Evolutionary conservation across 2,797 vertebrate species (phyloP).

Genomic region (Garrulus glandarius): DNA sequence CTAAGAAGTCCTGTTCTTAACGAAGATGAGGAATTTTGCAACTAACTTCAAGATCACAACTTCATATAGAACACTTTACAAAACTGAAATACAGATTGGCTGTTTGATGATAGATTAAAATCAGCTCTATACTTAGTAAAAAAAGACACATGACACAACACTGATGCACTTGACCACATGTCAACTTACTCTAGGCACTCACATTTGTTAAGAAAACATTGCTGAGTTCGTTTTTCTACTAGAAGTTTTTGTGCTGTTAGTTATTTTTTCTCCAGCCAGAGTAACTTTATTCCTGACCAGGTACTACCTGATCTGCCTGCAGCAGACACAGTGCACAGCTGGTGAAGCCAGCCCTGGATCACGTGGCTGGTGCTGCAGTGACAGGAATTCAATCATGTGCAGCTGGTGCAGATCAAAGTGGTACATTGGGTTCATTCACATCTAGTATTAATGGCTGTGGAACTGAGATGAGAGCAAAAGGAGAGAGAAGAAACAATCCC

Average conservation of each 20-base stretch:
- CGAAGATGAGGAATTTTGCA: background rate
- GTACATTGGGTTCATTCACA: background rate
- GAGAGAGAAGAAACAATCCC: background rate
- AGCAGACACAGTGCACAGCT: background rate
- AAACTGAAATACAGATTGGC: background rate
- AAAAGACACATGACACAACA: background rate
- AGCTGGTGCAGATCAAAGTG: background rate
- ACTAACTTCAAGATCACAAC: background rate
- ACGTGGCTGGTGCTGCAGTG: background rate
- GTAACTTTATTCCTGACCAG: background rate
- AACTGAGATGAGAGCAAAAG: background rate
- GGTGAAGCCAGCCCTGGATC: background rate
- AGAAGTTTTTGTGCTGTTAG: background rate
- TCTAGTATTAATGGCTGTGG: background rate
- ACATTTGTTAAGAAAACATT: accelerated
- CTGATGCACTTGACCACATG: background rate
- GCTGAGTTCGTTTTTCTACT: background rate
- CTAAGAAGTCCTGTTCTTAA: background rate
- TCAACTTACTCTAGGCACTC: background rate
- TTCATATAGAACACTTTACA: background rate
- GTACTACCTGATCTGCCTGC: background rate
- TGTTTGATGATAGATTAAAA: background rate
- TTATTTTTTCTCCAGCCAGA: background rate
- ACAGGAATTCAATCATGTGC: background rate
- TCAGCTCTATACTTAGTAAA: background rate